These are phyloP conservation scores for Zonitis immaculata DNA, from an alignment of 2,888 invertebrate species.

Conservation along the genomic window DNA sequence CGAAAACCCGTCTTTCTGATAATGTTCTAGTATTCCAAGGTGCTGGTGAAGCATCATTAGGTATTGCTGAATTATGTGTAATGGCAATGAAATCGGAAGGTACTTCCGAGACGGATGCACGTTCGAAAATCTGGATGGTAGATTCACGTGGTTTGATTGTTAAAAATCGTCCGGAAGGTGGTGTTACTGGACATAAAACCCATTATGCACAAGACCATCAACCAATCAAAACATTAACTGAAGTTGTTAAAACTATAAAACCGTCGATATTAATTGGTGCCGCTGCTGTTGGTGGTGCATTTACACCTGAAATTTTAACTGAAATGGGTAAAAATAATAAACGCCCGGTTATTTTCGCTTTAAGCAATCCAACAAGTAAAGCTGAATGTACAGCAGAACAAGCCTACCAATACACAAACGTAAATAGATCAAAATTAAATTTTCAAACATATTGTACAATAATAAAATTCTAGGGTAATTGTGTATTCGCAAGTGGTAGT, in stretches of 20 bases:
- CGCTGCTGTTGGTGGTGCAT: conserved; percentile 91
- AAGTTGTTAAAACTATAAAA: conserved; percentile 74
- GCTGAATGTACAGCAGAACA: conserved; percentile 99
- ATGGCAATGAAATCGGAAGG: conserved; percentile 93
- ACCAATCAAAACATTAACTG: conserved; percentile 71
- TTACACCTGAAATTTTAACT: conserved; percentile 79
- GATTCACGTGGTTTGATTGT: conserved; percentile 95
- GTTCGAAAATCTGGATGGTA: conserved; percentile 85
- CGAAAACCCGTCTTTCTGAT: conserved; percentile 75
- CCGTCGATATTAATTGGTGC: conserved; percentile 94
- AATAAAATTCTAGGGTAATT: conserved; percentile 63
- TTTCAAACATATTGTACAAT: neutral
- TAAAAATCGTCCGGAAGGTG: conserved; percentile 77
- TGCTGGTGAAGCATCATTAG: conserved; percentile 83
- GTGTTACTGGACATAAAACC: conserved; percentile 73
- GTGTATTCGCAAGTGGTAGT: conserved; percentile 94
- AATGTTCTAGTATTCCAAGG: conserved; percentile 88
- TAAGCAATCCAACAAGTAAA: conserved; percentile 97
- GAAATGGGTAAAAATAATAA: conserved; percentile 82
- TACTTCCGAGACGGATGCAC: conserved; percentile 65
- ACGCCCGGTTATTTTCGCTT: conserved; percentile 91
- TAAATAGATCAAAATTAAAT: conserved; percentile 45
- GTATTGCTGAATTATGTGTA: conserved; percentile 87
- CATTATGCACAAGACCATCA: conserved; percentile 74
- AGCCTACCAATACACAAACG: conserved; percentile 83